Percentiles rank a stretch among this genome's conserved stretches.
phyloP scores from a whole-genome alignment of 2,888 invertebrate species.

The Pachydiplax longipennis region DNA sequence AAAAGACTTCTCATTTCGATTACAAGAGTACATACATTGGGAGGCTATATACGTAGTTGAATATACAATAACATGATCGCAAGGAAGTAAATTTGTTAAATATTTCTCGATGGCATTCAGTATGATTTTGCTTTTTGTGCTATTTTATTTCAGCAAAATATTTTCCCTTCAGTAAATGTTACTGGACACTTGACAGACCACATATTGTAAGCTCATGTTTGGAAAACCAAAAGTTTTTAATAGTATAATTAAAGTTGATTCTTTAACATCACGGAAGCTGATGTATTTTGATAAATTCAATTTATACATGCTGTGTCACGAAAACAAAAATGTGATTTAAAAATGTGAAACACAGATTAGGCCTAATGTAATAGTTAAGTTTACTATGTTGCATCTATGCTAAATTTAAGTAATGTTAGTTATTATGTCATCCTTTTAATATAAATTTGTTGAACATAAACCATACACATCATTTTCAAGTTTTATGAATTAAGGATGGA shows the following conservation, averaged over 20 bases:
- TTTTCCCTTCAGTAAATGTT: not conserved
- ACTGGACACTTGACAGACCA: not conserved
- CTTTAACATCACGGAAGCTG: not conserved
- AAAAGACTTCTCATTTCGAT: constrained; percentile 37
- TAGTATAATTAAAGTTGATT: not conserved
- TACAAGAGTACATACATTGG: not conserved
- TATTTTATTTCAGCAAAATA: not conserved
- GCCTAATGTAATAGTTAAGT: constrained; percentile 34
- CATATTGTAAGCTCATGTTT: not conserved
- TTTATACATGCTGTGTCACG: not conserved
- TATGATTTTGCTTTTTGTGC: not conserved
- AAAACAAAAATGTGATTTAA: constrained; percentile 25
- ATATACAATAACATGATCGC: too few species aligned
- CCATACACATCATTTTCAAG: not conserved
- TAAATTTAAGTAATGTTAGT: constrained; percentile 25
- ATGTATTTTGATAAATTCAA: constrained; percentile 4
- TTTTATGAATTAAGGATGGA: constrained; percentile 7
- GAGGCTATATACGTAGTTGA: not conserved
- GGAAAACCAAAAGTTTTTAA: constrained; percentile 4
- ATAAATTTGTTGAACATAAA: constrained; percentile 11
- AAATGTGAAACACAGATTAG: constrained; percentile 13
- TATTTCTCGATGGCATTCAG: not conserved
- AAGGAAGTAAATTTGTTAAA: too few species aligned
- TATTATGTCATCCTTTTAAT: not conserved
- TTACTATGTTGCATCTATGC: constrained; percentile 12